Base-by-base conservation (phyloP, 1,140 invertebrate species). In the Panagrolaimus sp. region DNA sequence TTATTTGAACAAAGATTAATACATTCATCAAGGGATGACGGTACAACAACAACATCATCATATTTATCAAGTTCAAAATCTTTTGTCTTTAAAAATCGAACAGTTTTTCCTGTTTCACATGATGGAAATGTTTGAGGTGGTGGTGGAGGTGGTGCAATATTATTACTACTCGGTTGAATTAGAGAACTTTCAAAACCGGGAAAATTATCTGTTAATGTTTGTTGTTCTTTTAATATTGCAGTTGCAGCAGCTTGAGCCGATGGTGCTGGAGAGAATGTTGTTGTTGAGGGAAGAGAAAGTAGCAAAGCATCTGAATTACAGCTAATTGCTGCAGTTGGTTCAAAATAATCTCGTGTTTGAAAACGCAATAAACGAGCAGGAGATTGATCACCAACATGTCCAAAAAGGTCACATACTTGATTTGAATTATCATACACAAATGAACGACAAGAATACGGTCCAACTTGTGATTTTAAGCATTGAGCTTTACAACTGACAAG, bases 401-500 rank as follows among this genome's bases (percentile, higher is more conserved):
- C 80, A 53, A 82, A 82, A 8, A 82, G 75, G 57, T 82, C 80
- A 48, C 80, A 80, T 7, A 80, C 79, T 72, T 81, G 79, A 68
- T 81, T 83, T 16, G 83, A 63, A 61, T 81, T 82, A 63, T 82
- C 81, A 63, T 79, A 82, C 45, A 82, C 81, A 63, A 82, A 83
- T 9, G 81, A 82, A 16, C 79, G 70, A 62, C 80, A 82, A 65
- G 69, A 74, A 63, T 82, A 82, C 43, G 78, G 66, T 38, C 81
- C 81, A 46, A 72, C 66, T 72, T 81, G 80, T 16, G 78, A 77
- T 23, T 73, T 67, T 5, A 82, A 57, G 47, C 80, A 82, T 64
- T 82, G 78, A 4, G 68, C 69, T 69, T 83, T 82, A 62, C 80
- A 82, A 25, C 81, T 66, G 11, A 74, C 53, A 44, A 83, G 61